A percentile compares a stretch with the other conserved stretches of the same genome.
These are phyloP conservation scores for Itoplectis maculator DNA, from an alignment of 2,888 invertebrate species.

Conservation along the genomic window DNA sequence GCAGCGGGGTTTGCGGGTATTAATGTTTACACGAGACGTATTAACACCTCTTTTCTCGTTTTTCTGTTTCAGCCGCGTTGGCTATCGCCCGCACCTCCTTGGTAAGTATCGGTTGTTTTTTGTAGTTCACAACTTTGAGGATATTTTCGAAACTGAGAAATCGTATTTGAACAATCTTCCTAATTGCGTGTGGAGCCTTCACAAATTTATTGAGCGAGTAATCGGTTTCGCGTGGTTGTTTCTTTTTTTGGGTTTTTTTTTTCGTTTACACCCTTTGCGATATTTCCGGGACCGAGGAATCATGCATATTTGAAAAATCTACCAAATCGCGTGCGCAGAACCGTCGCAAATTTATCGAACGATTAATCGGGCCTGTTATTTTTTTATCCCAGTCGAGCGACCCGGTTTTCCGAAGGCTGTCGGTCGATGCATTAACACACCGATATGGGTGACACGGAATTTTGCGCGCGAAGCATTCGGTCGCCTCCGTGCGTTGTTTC, in stretches of 20 bases:
- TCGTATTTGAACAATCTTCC: constrained; percentile 1
- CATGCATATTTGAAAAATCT: too few relatives aligned
- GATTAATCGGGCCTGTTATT: too few relatives aligned
- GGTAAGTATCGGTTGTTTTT: constrained; percentile 77
- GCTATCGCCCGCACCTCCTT: constrained; percentile 78
- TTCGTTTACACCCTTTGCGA: not conserved
- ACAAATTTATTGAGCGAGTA: constrained; percentile 30
- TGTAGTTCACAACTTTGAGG: not conserved
- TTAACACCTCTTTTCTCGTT: constrained; percentile 28
- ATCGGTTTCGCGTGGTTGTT: constrained; percentile 31
- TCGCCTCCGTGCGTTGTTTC: constrained; percentile 29
- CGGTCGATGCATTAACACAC: constrained; percentile 13
- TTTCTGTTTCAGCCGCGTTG: constrained; percentile 80
- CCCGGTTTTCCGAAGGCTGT: constrained; percentile 37
- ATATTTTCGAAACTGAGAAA: not conserved
- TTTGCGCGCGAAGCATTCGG: constrained; percentile 45
- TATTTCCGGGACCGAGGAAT: not conserved
- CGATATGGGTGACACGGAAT: constrained; percentile 57
- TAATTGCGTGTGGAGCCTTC: too few relatives aligned
- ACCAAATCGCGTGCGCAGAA: too few relatives aligned
- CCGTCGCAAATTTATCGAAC: too few relatives aligned
- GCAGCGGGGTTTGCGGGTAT: constrained; percentile 20
- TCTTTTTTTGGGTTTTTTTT: constrained; percentile 25
- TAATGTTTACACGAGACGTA: constrained; percentile 19
- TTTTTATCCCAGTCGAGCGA: not conserved